Conservation (phyloP, 1,140 invertebrate genomes). For the Meloidogyne floridensis region DNA sequence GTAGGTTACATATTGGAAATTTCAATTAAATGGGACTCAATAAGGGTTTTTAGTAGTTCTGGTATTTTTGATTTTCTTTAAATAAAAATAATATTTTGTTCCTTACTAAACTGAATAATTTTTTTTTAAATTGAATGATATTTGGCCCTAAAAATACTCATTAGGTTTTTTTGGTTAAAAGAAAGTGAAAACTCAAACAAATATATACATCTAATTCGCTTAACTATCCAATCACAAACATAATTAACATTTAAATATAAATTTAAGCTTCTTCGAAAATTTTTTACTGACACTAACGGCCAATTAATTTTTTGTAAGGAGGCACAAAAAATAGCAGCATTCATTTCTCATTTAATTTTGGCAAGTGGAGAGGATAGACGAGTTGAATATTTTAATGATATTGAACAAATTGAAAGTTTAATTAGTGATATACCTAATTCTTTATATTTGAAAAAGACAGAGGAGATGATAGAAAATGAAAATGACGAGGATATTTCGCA, state of each 20-base stretch:
- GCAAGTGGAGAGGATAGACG: constrained; percentile 1
- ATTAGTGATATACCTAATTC: constrained; percentile 11
- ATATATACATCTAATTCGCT: too few species aligned
- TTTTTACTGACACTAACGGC: constrained; percentile 5
- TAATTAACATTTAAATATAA: background rate
- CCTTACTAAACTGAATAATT: too few species aligned
- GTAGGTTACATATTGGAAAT: background rate
- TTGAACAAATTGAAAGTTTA: background rate
- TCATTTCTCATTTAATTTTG: constrained; percentile 10
- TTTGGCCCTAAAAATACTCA: too few species aligned
- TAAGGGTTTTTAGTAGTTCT: too few species aligned
- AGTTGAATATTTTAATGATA: background rate
- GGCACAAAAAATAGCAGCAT: background rate
- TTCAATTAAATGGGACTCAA: too few species aligned
- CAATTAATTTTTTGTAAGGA: constrained; percentile 10
- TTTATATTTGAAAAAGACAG: background rate
- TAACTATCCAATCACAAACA: too few species aligned
- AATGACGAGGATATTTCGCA: background rate
- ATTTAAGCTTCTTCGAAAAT: constrained; percentile 21
- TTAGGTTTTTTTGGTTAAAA: too few species aligned
- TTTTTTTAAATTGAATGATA: too few species aligned
- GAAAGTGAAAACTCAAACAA: too few species aligned
- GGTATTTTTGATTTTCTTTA: too few species aligned
- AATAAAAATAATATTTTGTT: too few species aligned
- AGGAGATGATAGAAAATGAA: background rate